Percentiles rank a stretch among this genome's conserved stretches.
phyloP scores from a whole-genome alignment of 1,140 invertebrate species.

The Pararge aegeria region DNA sequence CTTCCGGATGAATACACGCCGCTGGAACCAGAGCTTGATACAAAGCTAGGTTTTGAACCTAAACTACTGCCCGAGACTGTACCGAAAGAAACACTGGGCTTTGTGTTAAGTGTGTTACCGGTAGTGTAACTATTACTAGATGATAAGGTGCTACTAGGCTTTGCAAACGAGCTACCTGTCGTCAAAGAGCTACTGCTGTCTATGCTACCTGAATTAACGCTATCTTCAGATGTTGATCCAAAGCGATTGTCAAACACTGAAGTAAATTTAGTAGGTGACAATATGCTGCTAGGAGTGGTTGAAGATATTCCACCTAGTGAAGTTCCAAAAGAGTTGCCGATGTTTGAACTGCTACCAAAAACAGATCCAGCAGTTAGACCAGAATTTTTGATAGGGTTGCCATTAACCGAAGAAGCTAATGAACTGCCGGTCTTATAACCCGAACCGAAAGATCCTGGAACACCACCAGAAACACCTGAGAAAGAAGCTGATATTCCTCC shows the following conservation, averaged over 20 bases:
- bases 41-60: not conserved
- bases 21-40: not conserved
- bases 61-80: not conserved
- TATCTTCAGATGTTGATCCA: slow-evolving; percentile 9
- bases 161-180: not conserved
- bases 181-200: slow-evolving; percentile 7
- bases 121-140: not conserved
- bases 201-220: not conserved
- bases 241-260: slow-evolving; percentile 5
- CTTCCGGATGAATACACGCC: not conserved
- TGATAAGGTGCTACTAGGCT: slow-evolving; percentile 3
- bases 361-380: not conserved
- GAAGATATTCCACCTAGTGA: slow-evolving; percentile 15
- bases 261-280: slow-evolving; percentile 1
- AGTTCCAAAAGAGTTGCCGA: slow-evolving; percentile 3
- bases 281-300: slow-evolving; percentile 13
- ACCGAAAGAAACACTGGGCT: slow-evolving; percentile 8
- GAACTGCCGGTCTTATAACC: slow-evolving; percentile 11
- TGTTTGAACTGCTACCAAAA: not conserved
- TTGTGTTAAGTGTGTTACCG: slow-evolving; percentile 6
- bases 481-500: slow-evolving; percentile 43
- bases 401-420: not conserved
- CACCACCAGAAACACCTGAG: slow-evolving; percentile 24
- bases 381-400: not conserved
- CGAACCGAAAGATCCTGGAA: not conserved